These are phyloP conservation scores for Tachina lurida DNA, from an alignment of 2,888 invertebrate genomes.

Conservation along the genomic window DNA sequence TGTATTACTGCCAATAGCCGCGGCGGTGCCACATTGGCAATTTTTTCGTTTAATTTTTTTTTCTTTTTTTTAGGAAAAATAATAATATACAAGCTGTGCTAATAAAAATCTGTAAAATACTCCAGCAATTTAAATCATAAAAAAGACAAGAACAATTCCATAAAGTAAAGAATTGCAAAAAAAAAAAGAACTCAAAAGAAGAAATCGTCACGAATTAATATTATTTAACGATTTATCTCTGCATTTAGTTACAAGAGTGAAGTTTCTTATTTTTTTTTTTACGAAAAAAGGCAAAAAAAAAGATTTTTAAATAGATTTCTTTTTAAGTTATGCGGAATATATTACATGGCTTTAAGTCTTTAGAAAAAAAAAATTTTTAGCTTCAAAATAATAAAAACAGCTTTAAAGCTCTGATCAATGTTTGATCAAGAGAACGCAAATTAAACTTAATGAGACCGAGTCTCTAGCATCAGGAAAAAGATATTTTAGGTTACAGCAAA, in stretches of 20 bases:
- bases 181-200: neutral
- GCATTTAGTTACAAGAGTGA: constrained; percentile 51
- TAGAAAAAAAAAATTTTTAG: neutral
- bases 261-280: neutral
- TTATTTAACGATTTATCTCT: constrained; percentile 66
- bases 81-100: constrained; percentile 25
- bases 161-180: constrained; percentile 34
- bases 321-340: constrained; percentile 41
- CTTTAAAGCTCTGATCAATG: constrained; percentile 35
- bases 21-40: constrained; percentile 15
- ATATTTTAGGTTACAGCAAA: too few species aligned
- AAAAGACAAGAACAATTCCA: constrained; percentile 57
- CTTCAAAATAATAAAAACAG: neutral
- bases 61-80: neutral
- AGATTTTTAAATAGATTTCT: constrained; percentile 4
- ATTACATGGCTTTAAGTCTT: constrained; percentile 50
- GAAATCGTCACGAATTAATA: constrained; percentile 67
- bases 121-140: constrained; percentile 63
- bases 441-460: constrained; percentile 4
- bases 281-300: neutral
- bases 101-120: constrained; percentile 64
- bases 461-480: neutral
- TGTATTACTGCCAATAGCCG: constrained; percentile 28
- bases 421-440: constrained; percentile 14
- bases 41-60: neutral